phyloP scores from a whole-genome alignment of 2,888 invertebrate genomes.

The Pyrrhia umbra region DNA sequence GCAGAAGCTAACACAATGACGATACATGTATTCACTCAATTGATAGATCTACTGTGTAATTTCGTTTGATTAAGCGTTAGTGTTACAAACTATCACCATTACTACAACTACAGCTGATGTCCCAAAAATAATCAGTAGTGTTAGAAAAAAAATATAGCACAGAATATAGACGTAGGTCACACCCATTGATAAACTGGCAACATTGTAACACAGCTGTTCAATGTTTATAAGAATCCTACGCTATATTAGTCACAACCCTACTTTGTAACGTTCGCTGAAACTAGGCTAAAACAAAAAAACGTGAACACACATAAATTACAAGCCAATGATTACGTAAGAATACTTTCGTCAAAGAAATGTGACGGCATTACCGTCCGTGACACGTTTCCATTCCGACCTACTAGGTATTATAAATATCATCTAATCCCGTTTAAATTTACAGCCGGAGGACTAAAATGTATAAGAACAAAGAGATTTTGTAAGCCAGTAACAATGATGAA shows the following conservation, averaged over 20 bases:
- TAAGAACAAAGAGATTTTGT: constrained; percentile 72
- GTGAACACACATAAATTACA: constrained; percentile 47
- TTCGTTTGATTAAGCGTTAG: constrained; percentile 33
- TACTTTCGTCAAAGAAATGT: constrained; percentile 18
- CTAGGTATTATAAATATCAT: constrained; percentile 54
- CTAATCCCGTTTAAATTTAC: constrained; percentile 61
- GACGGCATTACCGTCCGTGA: constrained; percentile 31
- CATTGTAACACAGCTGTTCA: constrained; percentile 48
- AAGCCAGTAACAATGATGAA: constrained; percentile 78
- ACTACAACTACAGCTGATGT: constrained; percentile 30
- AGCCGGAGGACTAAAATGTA: constrained; percentile 53
- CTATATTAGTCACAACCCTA: constrained; percentile 32
- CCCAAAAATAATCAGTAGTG: constrained; percentile 3
- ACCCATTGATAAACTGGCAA: constrained; percentile 52
- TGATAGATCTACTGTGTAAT: constrained; percentile 37
- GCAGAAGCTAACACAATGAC: constrained; percentile 18
- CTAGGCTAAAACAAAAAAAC: constrained; percentile 41
- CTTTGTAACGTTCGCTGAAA: constrained; percentile 26
- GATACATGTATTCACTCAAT: constrained; percentile 39
- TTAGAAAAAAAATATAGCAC: not conserved
- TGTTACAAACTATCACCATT: constrained; percentile 11
- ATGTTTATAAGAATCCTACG: constrained; percentile 51
- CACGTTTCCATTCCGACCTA: constrained; percentile 49
- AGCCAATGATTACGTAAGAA: constrained; percentile 23
- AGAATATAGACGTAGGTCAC: constrained; percentile 31